These are phyloP conservation scores for Mythimna loreyi DNA, from an alignment of 2,888 invertebrate species.

Conservation along the genomic window DNA sequence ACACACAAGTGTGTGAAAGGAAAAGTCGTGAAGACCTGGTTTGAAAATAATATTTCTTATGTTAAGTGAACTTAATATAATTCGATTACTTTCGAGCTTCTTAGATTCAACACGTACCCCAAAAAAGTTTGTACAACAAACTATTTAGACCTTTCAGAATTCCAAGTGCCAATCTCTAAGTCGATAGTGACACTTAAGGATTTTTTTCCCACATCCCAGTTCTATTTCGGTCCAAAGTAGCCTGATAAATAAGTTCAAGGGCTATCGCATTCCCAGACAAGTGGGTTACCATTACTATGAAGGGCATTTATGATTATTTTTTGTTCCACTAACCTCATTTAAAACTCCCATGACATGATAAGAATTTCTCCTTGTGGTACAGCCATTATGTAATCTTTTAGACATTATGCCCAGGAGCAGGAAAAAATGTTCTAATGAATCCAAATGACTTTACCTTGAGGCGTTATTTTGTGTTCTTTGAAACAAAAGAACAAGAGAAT, in stretches of 20 bases:
- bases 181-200: conserved; percentile 37
- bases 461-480: conserved; percentile 18
- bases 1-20: conserved; percentile 78
- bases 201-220: conserved; percentile 64
- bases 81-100: conserved; percentile 41
- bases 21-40: conserved; percentile 71
- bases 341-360: conserved; percentile 58
- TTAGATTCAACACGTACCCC: conserved; percentile 33
- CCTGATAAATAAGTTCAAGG: conserved; percentile 82
- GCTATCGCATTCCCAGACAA: conserved; percentile 82
- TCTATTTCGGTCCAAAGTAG: conserved; percentile 69
- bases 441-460: conserved; percentile 32
- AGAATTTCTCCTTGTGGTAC: conserved; percentile 53
- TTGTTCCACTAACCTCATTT: conserved; percentile 85
- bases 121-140: conserved; percentile 21
- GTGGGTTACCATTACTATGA: conserved; percentile 83
- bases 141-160: conserved; percentile 38
- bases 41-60: conserved; percentile 68
- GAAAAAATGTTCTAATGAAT: conserved; percentile 55
- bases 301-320: conserved; percentile 80
- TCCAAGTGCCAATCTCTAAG: conserved; percentile 57
- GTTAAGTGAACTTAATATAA: conserved; percentile 64
- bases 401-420: conserved; percentile 58
- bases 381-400: conserved; percentile 64
- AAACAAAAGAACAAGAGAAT: background rate